phyloP scores from a whole-genome alignment of 2,888 invertebrate genomes.

The Brachylomia viminalis region DNA sequence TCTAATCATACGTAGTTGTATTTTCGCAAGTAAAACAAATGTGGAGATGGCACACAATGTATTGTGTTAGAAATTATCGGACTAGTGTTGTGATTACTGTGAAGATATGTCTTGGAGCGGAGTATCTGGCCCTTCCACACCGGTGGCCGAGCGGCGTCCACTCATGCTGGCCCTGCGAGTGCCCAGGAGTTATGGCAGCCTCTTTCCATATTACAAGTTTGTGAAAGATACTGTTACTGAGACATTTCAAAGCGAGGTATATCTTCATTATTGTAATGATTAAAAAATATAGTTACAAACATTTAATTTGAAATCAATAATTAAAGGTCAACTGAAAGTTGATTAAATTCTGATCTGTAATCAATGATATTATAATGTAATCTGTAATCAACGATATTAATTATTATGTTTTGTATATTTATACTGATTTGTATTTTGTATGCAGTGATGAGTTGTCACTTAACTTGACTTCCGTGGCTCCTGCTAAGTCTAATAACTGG shows the following conservation, averaged over 20 bases:
- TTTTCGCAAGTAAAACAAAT: slow-evolving; percentile 70
- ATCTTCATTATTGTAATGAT: not conserved
- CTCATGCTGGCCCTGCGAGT: slow-evolving; percentile 83
- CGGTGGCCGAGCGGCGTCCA: slow-evolving; percentile 82
- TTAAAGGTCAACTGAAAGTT: not conserved
- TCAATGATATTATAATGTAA: not conserved
- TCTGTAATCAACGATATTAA: not conserved
- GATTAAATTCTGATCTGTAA: slow-evolving; percentile 6
- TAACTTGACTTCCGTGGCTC: slow-evolving; percentile 18
- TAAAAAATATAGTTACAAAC: too few species aligned
- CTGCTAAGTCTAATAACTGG: slow-evolving; percentile 27
- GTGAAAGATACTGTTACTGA: slow-evolving; percentile 87
- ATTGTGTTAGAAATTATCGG: slow-evolving; percentile 73
- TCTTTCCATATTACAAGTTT: slow-evolving; percentile 92
- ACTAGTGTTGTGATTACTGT: slow-evolving; percentile 75
- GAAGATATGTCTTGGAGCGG: slow-evolving; percentile 76
- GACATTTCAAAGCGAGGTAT: slow-evolving; percentile 81
- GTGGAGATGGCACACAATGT: slow-evolving; percentile 81
- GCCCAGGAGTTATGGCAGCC: slow-evolving; percentile 91
- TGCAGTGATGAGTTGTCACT: slow-evolving; percentile 19
- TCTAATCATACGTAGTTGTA: slow-evolving; percentile 31
- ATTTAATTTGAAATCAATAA: not conserved
- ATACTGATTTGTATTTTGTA: slow-evolving; percentile 8
- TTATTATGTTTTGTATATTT: not conserved
- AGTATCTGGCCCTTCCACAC: slow-evolving; percentile 75